Evolutionary conservation across 2,797 vertebrate species (phyloP), one percentile per base, ranked within the genome.

Genomic region (Esox masquinongy): DNA sequence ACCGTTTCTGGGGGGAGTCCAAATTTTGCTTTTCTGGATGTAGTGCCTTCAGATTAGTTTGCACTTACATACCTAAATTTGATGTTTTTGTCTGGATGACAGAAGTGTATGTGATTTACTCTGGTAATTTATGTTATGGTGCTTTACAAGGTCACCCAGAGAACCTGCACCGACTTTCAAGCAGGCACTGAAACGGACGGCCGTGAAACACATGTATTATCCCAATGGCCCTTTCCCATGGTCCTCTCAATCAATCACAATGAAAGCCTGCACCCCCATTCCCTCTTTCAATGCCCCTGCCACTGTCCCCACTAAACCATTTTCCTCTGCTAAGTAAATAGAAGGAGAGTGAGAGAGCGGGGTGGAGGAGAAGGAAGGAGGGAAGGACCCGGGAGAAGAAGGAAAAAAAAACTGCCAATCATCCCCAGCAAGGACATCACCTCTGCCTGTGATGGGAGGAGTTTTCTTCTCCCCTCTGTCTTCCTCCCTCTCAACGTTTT

Each of bases 191-290:
- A 80, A 84, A 85, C 7, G 72, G 79, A 78, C 43, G 67, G 56
- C 79, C 72, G 77, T 83, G 80, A 83, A 85, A 79, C 80, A 77
- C 75, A 76, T 70, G 70, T 64, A 86, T 89, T 88, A 86, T 83
- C 78, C 85, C 72, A 76, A 70, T 73, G 81, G 84, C 83, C 79
- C 79, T 82, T 88, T 87, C 86, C 86, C 87, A 90, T 87, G 87
- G 86, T 82, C 87, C 77, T 79, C 80, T 85, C 82, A 76, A 90
- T 88, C 88, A 84, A 85, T 90, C 83, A 90, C 87, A 87, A 85
- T 86, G 86, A 83, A 87, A 82, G 77, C 75, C 75, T 64, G 29
- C 51, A 63, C 34, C 75, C 69, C 76, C 75, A 50, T 36, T 68
- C 68, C 24, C 82, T 15, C 74, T 63, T 34, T 59, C 67, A 80